Percentiles rank a stretch among this genome's conserved stretches.
Conservation (phyloP, 1,140 invertebrate species). For the Heliconius melpomene region DNA sequence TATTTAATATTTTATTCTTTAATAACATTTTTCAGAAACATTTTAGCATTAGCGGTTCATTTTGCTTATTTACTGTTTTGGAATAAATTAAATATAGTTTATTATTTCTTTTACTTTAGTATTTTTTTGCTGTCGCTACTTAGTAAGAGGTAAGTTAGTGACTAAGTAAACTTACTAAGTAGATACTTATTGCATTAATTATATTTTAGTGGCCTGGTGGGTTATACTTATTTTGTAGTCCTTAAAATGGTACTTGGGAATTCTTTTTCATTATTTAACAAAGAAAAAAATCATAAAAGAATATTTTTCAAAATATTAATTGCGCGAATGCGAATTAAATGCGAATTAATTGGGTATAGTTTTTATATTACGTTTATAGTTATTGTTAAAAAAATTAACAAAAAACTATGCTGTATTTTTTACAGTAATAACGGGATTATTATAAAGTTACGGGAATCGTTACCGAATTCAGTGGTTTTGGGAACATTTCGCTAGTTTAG, state of each 20-base stretch:
- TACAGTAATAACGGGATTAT: not conserved
- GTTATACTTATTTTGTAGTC: no score
- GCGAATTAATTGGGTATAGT: no score
- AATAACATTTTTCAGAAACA: not conserved
- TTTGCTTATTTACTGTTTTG: not conserved
- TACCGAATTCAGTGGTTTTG: not conserved
- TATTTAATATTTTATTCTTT: not conserved
- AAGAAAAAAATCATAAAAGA: no score
- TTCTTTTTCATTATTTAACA: no score
- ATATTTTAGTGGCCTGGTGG: no score
- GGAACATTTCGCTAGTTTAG: no score
- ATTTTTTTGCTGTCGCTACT: not conserved
- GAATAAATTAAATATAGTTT: not conserved
- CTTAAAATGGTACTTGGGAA: no score
- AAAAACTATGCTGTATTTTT: no score
- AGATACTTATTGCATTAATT: conserved; percentile 4
- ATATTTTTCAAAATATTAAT: no score
- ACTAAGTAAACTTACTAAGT: not conserved
- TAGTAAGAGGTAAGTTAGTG: not conserved
- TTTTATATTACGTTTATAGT: no score
- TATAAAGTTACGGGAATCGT: not conserved
- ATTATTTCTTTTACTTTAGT: not conserved
- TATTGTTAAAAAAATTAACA: no score
- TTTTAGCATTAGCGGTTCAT: not conserved
- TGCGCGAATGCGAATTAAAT: no score